phyloP scores from a whole-genome alignment of 2,797 vertebrate species.

The Hirundo rustica region DNA sequence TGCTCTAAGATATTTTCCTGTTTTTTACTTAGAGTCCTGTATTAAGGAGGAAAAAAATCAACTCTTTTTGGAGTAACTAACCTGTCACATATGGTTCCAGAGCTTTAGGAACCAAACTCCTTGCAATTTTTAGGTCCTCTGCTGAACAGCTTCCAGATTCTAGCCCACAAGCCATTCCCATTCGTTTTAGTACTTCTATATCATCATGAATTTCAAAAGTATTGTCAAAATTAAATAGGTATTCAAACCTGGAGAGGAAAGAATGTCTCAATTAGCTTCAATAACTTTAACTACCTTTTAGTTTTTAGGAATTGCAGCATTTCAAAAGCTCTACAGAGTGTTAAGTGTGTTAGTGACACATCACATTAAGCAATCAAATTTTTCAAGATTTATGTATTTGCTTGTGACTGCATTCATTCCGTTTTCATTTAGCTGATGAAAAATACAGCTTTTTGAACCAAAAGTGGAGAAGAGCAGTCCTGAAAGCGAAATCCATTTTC shows the following conservation, averaged over 20 bases:
- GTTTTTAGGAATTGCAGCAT: background rate
- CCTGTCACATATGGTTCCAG: conserved; percentile 98
- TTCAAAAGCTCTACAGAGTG: background rate
- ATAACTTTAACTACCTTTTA: background rate
- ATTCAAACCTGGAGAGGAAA: conserved; percentile 87
- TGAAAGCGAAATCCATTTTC: background rate
- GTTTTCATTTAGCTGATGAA: background rate
- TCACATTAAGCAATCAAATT: background rate
- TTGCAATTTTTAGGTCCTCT: conserved; percentile 92
- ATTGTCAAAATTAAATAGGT: conserved; percentile 99
- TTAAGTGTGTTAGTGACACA: background rate
- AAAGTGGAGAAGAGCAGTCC: background rate
- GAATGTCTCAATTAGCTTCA: background rate
- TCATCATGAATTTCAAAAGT: conserved; percentile 99
- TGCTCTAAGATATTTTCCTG: background rate
- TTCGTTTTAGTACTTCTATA: conserved; percentile 97
- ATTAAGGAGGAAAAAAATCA: background rate
- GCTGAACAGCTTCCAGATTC: conserved; percentile 95
- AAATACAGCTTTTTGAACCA: background rate
- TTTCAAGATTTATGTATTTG: background rate
- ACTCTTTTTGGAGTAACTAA: conserved; percentile 61
- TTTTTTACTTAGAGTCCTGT: background rate
- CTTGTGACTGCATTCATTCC: background rate
- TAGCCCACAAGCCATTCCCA: conserved; percentile 98
- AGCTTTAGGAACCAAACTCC: conserved; percentile 95